Evolutionary conservation across 2,113 vertebrate species (phyloP), one percentile per base, ranked within the genome.

Genomic region (Sinosuthora webbiana): DNA sequence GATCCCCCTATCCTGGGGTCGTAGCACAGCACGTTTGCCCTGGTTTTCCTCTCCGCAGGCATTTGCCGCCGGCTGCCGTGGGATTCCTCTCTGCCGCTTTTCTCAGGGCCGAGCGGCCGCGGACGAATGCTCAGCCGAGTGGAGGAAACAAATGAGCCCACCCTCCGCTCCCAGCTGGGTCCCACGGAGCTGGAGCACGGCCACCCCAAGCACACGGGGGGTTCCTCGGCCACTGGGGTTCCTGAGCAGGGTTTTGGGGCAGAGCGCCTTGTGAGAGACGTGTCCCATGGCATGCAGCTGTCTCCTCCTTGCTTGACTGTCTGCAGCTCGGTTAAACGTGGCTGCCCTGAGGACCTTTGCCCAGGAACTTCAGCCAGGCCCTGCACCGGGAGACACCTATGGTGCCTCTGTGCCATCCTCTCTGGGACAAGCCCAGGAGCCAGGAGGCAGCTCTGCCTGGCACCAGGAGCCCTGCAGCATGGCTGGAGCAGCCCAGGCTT

Each of bases 81-180:
- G 87, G 96, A 97, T 94, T 90, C 44, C 62, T 93, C 65, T 42
- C 42, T 0, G 0, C 30, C 0, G 50, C 42, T 39, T 83, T 94
- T 95, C 92, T 93, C 96, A 81, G 90, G 79, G 69, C 60, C 0
- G 7, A 53, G 80, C 9, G 0, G 73, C 41, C 0, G 8, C 3
- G 2, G 28, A 24, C 7, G 0, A 89, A 88, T 83, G 94, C 95
- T 93, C 90, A 95, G 49, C 67, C 18, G 39, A 95, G 94, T 74
- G 94, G 88, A 96, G 96, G 90, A 80, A 86, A 92, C 45, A 90
- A 89, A 93, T 55, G 92, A 86, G 90, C 63, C 85, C 88, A 59
- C 57, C 16, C 64, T 78, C 10, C 0, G 1, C 80, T 89, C 78
- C 33, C 76, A 73, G 63, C 44, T 21, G 12, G 1, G 71, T 73